These are phyloP conservation scores for Cephalopachus bancanus DNA, from an alignment of 2,797 vertebrate species.

Conservation along the genomic window DNA sequence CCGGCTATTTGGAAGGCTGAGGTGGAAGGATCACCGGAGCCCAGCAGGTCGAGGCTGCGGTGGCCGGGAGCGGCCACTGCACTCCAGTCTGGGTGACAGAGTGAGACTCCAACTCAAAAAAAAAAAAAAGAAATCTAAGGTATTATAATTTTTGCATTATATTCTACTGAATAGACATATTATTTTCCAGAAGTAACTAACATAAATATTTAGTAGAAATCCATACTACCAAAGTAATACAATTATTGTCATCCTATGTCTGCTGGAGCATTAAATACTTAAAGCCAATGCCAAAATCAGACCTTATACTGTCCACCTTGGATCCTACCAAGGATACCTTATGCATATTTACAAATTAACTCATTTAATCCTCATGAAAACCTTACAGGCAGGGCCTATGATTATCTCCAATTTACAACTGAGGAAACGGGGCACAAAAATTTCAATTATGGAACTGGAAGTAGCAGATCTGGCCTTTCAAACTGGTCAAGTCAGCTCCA, in stretches of 20 bases:
- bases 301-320: background rate
- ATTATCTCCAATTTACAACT: slow-evolving; percentile 44
- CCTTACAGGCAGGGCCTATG: background rate
- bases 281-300: slow-evolving; percentile 45
- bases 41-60: too few species aligned
- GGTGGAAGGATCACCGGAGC: too few species aligned
- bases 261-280: slow-evolving; percentile 11
- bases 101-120: too few species aligned
- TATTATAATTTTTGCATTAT: slow-evolving; percentile 45
- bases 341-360: slow-evolving; percentile 41
- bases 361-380: slow-evolving; percentile 52
- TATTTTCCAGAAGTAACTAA: slow-evolving; percentile 24
- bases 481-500: background rate
- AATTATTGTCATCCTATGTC: slow-evolving; percentile 22
- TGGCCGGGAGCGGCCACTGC: too few species aligned
- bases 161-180: background rate
- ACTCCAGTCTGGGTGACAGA: too few species aligned
- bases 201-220: slow-evolving; percentile 51
- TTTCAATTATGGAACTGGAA: background rate
- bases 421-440: background rate
- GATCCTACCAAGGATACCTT: background rate
- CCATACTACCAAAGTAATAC: background rate
- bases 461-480: slow-evolving; percentile 22
- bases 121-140: slow-evolving; percentile 25
- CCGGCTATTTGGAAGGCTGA: too few species aligned